Evolutionary conservation across 2,888 invertebrate species (phyloP).

Genomic region (Ormyrus pomaceus): DNA sequence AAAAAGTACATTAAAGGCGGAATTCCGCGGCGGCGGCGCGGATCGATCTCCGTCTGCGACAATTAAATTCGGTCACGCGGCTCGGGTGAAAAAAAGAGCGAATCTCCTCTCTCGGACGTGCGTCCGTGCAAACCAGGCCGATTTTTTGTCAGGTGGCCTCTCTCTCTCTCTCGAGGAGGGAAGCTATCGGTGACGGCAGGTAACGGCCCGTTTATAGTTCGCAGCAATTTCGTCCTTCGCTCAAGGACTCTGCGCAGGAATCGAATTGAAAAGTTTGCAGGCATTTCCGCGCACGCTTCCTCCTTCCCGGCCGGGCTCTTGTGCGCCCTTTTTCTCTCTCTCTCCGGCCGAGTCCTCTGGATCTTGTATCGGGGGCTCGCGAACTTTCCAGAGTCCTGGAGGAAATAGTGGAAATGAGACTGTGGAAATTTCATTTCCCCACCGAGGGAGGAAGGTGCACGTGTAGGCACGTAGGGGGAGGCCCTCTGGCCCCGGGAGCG

Average conservation of each 20-base stretch:
- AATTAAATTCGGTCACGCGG: constrained; percentile 31
- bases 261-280: constrained; percentile 51
- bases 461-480: neutral
- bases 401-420: constrained; percentile 54
- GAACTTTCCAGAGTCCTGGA: constrained; percentile 45
- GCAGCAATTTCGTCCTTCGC: constrained; percentile 41
- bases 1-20: constrained; percentile 12
- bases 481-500: neutral
- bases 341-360: neutral
- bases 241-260: constrained; percentile 30
- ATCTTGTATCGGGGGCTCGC: constrained; percentile 41
- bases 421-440: constrained; percentile 52
- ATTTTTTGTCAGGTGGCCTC: constrained; percentile 7
- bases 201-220: constrained; percentile 31
- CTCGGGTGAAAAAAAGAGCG: neutral
- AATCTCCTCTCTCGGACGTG: neutral
- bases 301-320: neutral
- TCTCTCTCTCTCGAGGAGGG: neutral
- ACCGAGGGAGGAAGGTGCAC: neutral
- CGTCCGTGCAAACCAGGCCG: constrained; percentile 11
- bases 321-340: neutral
- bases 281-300: constrained; percentile 15
- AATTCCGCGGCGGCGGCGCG: neutral
- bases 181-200: constrained; percentile 25
- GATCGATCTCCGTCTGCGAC: constrained; percentile 5